These are phyloP conservation scores for Belonocnema kinseyi DNA, from an alignment of 1,140 invertebrate species.

Conservation along the genomic window DNA sequence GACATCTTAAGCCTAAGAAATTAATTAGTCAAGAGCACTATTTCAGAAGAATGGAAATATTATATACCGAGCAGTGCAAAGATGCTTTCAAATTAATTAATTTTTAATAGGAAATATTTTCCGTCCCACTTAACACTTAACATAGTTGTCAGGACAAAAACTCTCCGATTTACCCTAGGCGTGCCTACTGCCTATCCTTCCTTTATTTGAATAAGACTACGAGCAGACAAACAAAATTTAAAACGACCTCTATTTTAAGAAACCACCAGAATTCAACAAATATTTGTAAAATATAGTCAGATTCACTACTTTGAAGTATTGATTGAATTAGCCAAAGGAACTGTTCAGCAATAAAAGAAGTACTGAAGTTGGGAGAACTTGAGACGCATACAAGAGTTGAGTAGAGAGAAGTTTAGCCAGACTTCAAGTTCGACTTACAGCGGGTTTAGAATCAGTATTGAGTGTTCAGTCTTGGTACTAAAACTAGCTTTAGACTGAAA, in stretches of 20 bases:
- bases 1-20: no score
- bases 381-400: conserved; percentile 23
- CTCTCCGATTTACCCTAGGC: no score
- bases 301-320: neutral
- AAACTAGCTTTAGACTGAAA: neutral
- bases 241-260: neutral
- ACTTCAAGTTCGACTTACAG: conserved; percentile 21
- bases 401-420: conserved; percentile 11
- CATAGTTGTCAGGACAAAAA: no score
- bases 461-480: neutral
- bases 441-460: conserved; percentile 1
- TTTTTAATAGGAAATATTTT: no score
- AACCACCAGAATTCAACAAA: conserved; percentile 8
- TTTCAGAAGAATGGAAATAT: no score
- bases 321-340: conserved; percentile 23
- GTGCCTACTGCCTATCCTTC: no score
- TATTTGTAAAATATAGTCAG: neutral
- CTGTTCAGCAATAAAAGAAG: conserved; percentile 26
- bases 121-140: no score
- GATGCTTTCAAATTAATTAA: no score
- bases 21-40: no score
- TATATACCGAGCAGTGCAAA: no score
- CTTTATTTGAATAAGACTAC: no score
- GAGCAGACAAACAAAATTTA: no score
- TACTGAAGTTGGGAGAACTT: conserved; percentile 29